These are phyloP conservation scores for Smithornis capensis DNA, from an alignment of 2,113 vertebrate genomes.

Conservation along the genomic window DNA sequence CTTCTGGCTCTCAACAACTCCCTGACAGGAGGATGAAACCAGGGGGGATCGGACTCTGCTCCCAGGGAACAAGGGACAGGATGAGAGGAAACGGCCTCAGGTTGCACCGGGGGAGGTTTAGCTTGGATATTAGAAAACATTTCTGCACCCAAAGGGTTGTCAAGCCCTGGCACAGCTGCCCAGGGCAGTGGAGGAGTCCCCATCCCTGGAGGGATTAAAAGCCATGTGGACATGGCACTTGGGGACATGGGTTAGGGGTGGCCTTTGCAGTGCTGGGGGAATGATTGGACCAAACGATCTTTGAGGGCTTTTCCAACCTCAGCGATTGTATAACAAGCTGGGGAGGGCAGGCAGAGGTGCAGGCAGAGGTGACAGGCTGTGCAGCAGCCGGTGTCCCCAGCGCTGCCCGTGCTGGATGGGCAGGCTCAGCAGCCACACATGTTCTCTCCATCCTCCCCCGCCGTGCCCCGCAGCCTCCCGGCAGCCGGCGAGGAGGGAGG, in stretches of 20 bases:
- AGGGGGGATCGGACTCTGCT: rapidly evolving
- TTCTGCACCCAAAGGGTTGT: background rate
- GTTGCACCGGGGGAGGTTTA: rapidly evolving
- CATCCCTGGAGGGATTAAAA: background rate
- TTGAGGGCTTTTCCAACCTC: background rate
- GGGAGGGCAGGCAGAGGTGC: background rate
- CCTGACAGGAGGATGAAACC: background rate
- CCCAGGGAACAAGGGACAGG: background rate
- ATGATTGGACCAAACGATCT: rapidly evolving
- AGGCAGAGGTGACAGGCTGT: background rate
- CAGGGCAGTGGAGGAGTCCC: background rate
- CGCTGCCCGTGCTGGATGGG: background rate
- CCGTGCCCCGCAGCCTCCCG: background rate
- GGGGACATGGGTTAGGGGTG: background rate
- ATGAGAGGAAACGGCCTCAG: rapidly evolving
- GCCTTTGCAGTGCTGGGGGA: background rate
- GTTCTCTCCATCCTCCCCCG: background rate
- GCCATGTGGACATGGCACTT: background rate
- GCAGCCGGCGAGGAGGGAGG: background rate
- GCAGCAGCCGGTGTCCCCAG: rapidly evolving
- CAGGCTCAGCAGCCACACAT: rapidly evolving
- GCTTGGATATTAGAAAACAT: rapidly evolving
- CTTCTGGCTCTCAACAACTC: background rate
- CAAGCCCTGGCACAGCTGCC: background rate
- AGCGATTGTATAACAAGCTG: rapidly evolving